Conservation (phyloP, 2,888 invertebrate species). For the Tuberolachnus salignus region DNA sequence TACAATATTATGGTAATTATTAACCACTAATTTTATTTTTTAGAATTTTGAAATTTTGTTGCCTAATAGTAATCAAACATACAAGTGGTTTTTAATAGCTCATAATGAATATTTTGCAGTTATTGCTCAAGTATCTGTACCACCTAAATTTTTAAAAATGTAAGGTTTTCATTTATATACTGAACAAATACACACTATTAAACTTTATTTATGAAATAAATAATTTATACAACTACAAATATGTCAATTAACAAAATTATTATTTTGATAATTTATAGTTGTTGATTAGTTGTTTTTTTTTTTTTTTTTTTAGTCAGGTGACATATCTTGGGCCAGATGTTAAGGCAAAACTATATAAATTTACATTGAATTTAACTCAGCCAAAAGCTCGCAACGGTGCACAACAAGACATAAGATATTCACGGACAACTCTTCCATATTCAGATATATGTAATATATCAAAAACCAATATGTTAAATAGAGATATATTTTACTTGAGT, state of each 20-base stretch:
- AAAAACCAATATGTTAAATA: background rate
- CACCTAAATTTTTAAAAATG: constrained; percentile 30
- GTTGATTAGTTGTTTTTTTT: background rate
- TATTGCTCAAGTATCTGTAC: background rate
- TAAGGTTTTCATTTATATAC: constrained; percentile 18
- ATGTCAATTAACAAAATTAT: background rate
- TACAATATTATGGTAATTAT: background rate
- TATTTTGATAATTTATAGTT: background rate
- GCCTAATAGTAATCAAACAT: constrained; percentile 18
- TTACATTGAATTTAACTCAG: constrained; percentile 22
- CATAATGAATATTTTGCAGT: constrained; percentile 31
- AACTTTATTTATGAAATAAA: background rate
- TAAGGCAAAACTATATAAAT: constrained; percentile 53
- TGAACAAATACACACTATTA: background rate
- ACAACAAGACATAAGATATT: constrained; percentile 50
- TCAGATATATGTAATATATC: constrained; percentile 35
- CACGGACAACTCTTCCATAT: constrained; percentile 48
- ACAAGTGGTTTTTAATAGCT: constrained; percentile 39
- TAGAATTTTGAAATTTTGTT: constrained; percentile 33
- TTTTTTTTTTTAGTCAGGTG: constrained; percentile 43
- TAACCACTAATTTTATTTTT: background rate
- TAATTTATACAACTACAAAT: background rate
- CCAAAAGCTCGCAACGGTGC: background rate
- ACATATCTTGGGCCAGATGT: constrained; percentile 46
- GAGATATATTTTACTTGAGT: constrained; percentile 39